phyloP scores from a whole-genome alignment of 2,888 invertebrate species.

The Sarcophaga subvicina region DNA sequence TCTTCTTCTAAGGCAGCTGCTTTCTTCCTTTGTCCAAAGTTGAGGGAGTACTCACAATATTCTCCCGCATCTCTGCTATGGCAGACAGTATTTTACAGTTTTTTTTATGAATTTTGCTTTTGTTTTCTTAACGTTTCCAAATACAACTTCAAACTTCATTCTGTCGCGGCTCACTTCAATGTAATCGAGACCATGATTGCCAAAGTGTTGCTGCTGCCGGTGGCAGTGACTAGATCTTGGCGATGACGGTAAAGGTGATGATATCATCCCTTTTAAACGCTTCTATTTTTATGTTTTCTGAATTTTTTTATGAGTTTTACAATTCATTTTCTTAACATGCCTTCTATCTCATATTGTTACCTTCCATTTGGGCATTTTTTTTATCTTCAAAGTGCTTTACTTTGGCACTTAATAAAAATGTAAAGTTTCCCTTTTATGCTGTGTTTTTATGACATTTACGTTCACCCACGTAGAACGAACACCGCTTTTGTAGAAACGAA shows the following conservation, averaged over 20 bases:
- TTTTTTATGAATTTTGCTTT: neutral
- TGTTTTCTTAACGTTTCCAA: slow-evolving; percentile 13
- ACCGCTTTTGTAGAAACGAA: slow-evolving; percentile 8
- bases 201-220: slow-evolving; percentile 26
- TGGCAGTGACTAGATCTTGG: slow-evolving; percentile 11
- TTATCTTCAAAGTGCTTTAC: slow-evolving; percentile 42
- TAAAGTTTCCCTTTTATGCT: slow-evolving; percentile 34
- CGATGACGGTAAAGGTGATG: slow-evolving; percentile 41
- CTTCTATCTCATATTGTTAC: slow-evolving; percentile 30
- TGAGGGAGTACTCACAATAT: slow-evolving; percentile 37
- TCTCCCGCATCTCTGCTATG: slow-evolving; percentile 30
- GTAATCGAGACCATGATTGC: slow-evolving; percentile 21
- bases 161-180: slow-evolving; percentile 18
- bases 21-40: slow-evolving; percentile 27
- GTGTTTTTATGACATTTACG: slow-evolving; percentile 25
- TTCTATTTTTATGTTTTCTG: slow-evolving; percentile 38
- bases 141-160: slow-evolving; percentile 21
- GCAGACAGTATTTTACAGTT: slow-evolving; percentile 20
- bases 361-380: slow-evolving; percentile 22
- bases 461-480: slow-evolving; percentile 24
- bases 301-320: slow-evolving; percentile 33
- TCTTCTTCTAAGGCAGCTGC: neutral
- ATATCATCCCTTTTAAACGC: slow-evolving; percentile 51
- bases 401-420: slow-evolving; percentile 54
- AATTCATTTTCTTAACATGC: slow-evolving; percentile 40